A percentile compares a stretch with the other conserved stretches of the same genome.
These are phyloP conservation scores for Drosophila gaucha DNA, from an alignment of 2,888 invertebrate species.

Conservation along the genomic window DNA sequence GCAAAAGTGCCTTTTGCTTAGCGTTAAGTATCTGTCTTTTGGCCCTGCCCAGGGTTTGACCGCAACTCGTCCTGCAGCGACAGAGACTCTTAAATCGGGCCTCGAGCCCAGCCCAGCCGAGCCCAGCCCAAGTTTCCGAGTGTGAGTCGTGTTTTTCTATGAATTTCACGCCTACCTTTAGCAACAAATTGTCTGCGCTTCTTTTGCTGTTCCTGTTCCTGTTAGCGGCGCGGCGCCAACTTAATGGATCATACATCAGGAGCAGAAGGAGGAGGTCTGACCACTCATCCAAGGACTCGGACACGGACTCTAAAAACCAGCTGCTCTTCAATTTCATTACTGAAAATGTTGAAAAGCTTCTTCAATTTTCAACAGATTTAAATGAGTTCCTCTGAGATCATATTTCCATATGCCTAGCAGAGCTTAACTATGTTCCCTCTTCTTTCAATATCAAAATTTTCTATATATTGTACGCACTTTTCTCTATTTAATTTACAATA, in stretches of 20 bases:
- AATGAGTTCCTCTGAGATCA: not conserved
- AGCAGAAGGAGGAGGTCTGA: slow-evolving; percentile 1
- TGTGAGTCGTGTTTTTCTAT: slow-evolving; percentile 63
- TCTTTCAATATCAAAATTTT: no score
- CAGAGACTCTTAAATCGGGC: slow-evolving; percentile 1
- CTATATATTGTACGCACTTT: no score
- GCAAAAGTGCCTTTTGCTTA: slow-evolving; percentile 53
- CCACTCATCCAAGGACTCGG: slow-evolving; percentile 17
- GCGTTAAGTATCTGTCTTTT: slow-evolving; percentile 15
- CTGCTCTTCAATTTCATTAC: slow-evolving; percentile 31
- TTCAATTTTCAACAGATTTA: not conserved
- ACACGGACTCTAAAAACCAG: slow-evolving; percentile 16
- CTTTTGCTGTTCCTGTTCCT: slow-evolving; percentile 9
- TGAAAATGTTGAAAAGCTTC: slow-evolving; percentile 14
- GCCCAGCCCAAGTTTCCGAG: slow-evolving; percentile 42
- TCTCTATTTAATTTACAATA: no score
- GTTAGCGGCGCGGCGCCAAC: slow-evolving; percentile 59
- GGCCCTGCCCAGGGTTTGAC: slow-evolving; percentile 22
- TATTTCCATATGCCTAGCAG: no score
- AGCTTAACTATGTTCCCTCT: no score
- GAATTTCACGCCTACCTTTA: slow-evolving; percentile 73
- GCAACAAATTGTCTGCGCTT: slow-evolving; percentile 35
- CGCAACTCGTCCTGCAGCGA: slow-evolving; percentile 36
- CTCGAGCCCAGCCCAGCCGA: slow-evolving; percentile 2
- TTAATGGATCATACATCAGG: slow-evolving; percentile 65